Evolutionary conservation across 2,888 invertebrate species (phyloP).

Genomic region (Pristionchus mayeri): DNA sequence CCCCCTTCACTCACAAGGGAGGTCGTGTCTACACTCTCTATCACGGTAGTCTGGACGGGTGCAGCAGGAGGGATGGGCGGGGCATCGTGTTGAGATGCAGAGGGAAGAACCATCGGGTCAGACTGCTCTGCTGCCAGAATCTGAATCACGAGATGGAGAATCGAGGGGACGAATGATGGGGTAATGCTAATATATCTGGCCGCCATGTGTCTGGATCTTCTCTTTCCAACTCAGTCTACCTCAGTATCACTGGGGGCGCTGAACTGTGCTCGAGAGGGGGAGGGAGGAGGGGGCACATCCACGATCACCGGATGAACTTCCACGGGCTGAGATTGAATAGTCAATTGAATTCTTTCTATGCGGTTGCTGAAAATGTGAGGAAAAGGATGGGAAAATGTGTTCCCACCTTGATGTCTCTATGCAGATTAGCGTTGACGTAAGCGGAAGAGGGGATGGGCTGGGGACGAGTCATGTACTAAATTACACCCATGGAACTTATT

Average conservation of each 20-base stretch:
- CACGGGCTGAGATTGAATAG: neutral
- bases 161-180: too few species aligned
- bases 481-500: neutral
- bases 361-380: too few species aligned
- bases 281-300: neutral
- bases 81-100: conserved; percentile 5
- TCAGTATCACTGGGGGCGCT: neutral
- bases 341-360: too few species aligned
- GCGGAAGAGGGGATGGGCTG: neutral
- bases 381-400: too few species aligned
- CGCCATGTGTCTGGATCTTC: too few species aligned
- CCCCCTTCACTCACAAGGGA: neutral
- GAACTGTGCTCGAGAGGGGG: neutral
- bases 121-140: neutral
- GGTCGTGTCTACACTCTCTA: conserved; percentile 1
- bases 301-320: neutral
- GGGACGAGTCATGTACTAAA: conserved; percentile 27
- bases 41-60: neutral
- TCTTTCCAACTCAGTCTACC: neutral
- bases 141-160: too few species aligned
- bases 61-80: neutral
- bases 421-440: conserved; percentile 1
- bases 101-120: neutral
- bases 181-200: too few species aligned
- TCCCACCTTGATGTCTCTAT: neutral